Conservation (phyloP, 92 coral and sea anemone genomes). For the Porites evermanni region DNA sequence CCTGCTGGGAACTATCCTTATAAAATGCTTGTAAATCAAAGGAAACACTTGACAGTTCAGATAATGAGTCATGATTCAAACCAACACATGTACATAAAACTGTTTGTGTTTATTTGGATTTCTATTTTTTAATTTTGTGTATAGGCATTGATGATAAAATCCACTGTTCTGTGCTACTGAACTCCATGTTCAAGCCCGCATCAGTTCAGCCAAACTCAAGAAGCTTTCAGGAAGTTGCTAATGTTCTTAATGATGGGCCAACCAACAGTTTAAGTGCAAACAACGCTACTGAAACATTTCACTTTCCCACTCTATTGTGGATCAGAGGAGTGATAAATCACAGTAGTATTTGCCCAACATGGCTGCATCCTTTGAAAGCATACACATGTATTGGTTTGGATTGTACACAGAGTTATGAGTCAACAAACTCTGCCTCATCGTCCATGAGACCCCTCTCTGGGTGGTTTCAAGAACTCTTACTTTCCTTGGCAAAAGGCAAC, state of each 20-base stretch:
- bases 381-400: slow-evolving; percentile 83
- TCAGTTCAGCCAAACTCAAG: not conserved
- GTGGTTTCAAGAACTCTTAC: slow-evolving; percentile 83
- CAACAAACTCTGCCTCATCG: slow-evolving; percentile 6
- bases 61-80: too few relatives aligned
- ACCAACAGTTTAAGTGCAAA: not conserved
- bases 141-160: slow-evolving; percentile 43
- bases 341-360: slow-evolving; percentile 75
- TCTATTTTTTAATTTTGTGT: not conserved
- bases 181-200: slow-evolving; percentile 57
- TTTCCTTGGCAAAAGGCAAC: slow-evolving; percentile 70
- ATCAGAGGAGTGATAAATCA: slow-evolving; percentile 83
- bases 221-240: not conserved
- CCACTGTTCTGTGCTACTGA: slow-evolving; percentile 74
- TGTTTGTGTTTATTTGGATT: not conserved
- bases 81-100: not conserved
- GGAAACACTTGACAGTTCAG: too few relatives aligned
- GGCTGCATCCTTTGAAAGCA: slow-evolving; percentile 85
- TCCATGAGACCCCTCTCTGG: slow-evolving; percentile 63
- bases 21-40: too few relatives aligned
- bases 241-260: not conserved
- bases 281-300: not conserved
- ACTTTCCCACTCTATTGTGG: slow-evolving; percentile 64
- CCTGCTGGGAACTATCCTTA: too few relatives aligned
- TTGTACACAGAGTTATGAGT: not conserved